These are phyloP conservation scores for Acanthosoma haemorrhoidale DNA, from an alignment of 2,888 invertebrate species.

Conservation along the genomic window DNA sequence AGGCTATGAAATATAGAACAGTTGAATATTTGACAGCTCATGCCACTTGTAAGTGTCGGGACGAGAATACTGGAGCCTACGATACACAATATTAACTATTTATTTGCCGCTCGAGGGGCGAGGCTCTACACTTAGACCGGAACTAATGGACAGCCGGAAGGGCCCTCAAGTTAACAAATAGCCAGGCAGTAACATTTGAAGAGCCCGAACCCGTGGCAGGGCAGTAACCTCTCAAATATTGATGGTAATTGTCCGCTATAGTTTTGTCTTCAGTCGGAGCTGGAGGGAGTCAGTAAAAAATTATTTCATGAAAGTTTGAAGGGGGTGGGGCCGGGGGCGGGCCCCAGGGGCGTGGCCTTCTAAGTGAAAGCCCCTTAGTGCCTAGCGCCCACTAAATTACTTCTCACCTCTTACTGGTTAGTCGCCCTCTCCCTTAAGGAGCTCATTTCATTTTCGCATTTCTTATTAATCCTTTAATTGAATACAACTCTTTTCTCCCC, in stretches of 20 bases:
- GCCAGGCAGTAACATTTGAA: too few species aligned
- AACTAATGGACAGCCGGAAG: too few species aligned
- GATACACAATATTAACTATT: too few species aligned
- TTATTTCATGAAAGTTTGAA: slow-evolving; percentile 27
- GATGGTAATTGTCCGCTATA: slow-evolving; percentile 3
- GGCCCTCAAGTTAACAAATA: too few species aligned
- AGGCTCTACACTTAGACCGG: too few species aligned
- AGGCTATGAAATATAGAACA: too few species aligned
- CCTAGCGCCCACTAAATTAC: background rate
- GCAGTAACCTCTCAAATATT: background rate
- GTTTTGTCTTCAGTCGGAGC: background rate
- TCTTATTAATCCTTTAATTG: background rate
- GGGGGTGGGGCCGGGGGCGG: slow-evolving; percentile 1
- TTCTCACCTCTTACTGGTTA: background rate
- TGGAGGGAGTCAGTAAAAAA: background rate
- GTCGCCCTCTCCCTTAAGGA: background rate
- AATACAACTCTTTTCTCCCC: background rate
- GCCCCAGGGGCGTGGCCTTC: background rate
- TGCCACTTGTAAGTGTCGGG: too few species aligned
- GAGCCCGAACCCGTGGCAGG: too few species aligned
- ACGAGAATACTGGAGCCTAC: too few species aligned
- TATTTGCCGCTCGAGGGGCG: too few species aligned
- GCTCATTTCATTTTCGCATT: slow-evolving; percentile 10
- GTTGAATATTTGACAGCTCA: too few species aligned
- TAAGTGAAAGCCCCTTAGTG: background rate